Evolutionary conservation across 2,113 vertebrate genomes (phyloP).

Genomic region (Accipiter virgatus): DNA sequence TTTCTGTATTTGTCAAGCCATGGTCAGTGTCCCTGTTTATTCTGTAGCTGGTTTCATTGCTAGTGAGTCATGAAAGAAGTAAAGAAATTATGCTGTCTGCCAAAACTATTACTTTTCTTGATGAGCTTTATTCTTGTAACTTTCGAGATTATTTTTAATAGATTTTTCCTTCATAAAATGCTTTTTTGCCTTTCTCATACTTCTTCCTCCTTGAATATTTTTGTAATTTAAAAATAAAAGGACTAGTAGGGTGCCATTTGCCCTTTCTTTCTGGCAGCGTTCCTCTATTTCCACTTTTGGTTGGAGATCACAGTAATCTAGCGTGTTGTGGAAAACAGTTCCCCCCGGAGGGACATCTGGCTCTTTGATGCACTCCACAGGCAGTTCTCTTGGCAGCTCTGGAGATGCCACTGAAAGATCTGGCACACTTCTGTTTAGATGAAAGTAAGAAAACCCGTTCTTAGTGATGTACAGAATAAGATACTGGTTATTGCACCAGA

Average conservation of each 20-base stretch:
- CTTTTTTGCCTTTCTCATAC: neutral
- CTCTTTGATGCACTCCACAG: slow-evolving; percentile 54
- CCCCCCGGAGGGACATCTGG: slow-evolving; percentile 35
- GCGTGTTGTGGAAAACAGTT: neutral
- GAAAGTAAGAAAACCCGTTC: neutral
- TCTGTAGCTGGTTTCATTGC: neutral
- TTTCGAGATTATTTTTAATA: neutral
- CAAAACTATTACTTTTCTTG: neutral
- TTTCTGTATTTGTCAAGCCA: neutral
- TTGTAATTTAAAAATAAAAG: slow-evolving; percentile 35
- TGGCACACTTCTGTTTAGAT: neutral
- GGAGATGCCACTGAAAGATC: slow-evolving; percentile 33
- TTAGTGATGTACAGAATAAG: neutral
- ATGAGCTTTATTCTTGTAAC: neutral
- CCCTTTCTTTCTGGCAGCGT: neutral
- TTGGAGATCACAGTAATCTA: slow-evolving; percentile 62
- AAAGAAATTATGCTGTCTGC: neutral
- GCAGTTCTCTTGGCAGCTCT: slow-evolving; percentile 20
- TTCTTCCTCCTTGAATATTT: slow-evolving; percentile 15
- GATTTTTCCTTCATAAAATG: neutral
- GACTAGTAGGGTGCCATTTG: neutral
- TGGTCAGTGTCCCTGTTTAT: neutral
- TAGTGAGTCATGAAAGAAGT: neutral
- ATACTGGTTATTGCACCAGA: neutral
- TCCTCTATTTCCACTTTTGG: slow-evolving; percentile 49